A percentile compares a stretch with the other conserved stretches of the same genome.
phyloP scores from a whole-genome alignment of 2,888 invertebrate genomes.

The Hipparchia semele region DNA sequence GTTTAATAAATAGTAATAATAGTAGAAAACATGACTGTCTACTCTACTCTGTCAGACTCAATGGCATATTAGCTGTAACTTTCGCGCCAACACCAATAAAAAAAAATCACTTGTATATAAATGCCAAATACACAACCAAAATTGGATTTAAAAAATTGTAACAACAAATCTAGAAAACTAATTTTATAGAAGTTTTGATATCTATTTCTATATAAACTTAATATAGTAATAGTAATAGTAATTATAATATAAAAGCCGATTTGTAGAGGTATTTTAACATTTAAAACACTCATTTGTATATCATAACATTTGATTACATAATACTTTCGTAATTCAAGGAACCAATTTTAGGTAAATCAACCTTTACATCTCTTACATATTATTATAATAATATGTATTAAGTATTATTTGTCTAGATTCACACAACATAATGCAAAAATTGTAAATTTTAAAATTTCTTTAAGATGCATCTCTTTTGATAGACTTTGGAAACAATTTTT shows the following conservation, averaged over 20 bases:
- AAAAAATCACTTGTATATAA: not conserved
- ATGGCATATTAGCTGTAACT: too few relatives aligned
- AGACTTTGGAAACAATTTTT: not conserved
- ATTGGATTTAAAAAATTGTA: not conserved
- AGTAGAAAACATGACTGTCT: too few relatives aligned
- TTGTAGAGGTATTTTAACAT: not conserved
- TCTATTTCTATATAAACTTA: not conserved
- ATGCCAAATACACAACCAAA: slow-evolving; percentile 8
- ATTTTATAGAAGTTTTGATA: not conserved
- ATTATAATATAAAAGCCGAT: not conserved
- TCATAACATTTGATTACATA: slow-evolving; percentile 1
- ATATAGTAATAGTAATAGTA: not conserved
- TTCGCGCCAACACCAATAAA: too few relatives aligned
- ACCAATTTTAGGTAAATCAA: slow-evolving; percentile 1
- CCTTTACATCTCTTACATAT: not conserved
- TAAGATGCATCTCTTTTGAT: not conserved
- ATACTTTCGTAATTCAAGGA: slow-evolving; percentile 15
- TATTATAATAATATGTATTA: not conserved
- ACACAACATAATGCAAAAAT: not conserved
- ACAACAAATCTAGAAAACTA: not conserved
- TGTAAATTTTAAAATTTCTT: not conserved
- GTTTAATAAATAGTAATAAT: too few relatives aligned
- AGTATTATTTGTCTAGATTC: not conserved
- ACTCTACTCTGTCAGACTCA: too few relatives aligned
- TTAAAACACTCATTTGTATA: not conserved